phyloP scores from a whole-genome alignment of 64 coral and sea anemone species.

The Anthopleura sola region DNA sequence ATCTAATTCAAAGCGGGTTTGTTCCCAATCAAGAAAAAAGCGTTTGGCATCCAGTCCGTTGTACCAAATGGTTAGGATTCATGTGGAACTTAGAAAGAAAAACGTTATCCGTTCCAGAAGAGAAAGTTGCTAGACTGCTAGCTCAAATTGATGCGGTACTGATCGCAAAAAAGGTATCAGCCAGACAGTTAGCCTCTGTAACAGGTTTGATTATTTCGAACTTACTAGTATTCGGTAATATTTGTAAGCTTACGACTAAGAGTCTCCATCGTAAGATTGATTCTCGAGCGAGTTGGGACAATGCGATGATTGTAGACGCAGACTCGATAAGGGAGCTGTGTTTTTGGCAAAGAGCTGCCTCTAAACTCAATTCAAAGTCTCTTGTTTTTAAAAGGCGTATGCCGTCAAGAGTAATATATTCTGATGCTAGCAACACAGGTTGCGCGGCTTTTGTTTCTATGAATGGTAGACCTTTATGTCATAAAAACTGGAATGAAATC shows the following conservation, averaged over 20 bases:
- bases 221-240: conserved; percentile 68
- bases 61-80: conserved; percentile 17
- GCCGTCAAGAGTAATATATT: too few species aligned
- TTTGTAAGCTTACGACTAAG: conserved; percentile 68
- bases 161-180: conserved; percentile 6
- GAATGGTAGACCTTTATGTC: conserved; percentile 14
- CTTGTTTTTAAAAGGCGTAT: too few species aligned
- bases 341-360: background rate
- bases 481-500: conserved; percentile 25
- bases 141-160: conserved; percentile 4
- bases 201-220: conserved; percentile 52
- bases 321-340: conserved; percentile 12
- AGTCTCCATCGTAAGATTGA: conserved; percentile 30
- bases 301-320: background rate
- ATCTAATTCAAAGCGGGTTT: conserved; percentile 27
- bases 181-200: conserved; percentile 59
- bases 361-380: background rate
- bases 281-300: conserved; percentile 25
- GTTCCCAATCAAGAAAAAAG: conserved; percentile 41
- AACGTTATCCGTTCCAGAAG: background rate
- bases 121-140: conserved; percentile 26
- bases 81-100: background rate
- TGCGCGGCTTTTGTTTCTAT: conserved; percentile 46
- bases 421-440: conserved; percentile 35
- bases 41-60: conserved; percentile 15